Evolutionary conservation across 2,797 vertebrate genomes (phyloP).

Genomic region (Oreonectes daqikongensis): DNA sequence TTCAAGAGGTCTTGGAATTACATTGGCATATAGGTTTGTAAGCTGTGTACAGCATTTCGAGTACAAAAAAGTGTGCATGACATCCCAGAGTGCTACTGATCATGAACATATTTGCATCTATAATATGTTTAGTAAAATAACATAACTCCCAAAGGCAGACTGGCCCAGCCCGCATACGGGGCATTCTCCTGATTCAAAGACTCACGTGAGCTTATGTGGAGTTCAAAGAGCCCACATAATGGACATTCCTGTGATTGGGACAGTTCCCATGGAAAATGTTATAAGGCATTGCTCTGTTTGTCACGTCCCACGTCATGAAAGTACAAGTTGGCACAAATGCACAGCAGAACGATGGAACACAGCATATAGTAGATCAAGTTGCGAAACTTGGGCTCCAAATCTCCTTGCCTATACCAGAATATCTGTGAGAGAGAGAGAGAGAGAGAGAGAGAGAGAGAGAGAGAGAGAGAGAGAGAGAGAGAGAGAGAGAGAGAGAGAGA

Average conservation of each 20-base stretch:
- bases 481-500: conserved; percentile 1
- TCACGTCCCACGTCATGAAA: conserved; percentile 89
- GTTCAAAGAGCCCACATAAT: conserved; percentile 30
- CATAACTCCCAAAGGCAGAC: conserved; percentile 47
- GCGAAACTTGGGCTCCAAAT: conserved; percentile 97
- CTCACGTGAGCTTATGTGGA: conserved; percentile 4
- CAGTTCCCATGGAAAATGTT: conserved; percentile 4
- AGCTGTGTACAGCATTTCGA: conserved; percentile 41
- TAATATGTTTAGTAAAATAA: conserved; percentile 42
- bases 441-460: conserved; percentile 10
- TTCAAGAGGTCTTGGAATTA: conserved; percentile 27
- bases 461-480: conserved; percentile 4
- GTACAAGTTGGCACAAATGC: conserved; percentile 98
- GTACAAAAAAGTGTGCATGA: conserved; percentile 43
- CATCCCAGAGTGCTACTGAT: conserved; percentile 52
- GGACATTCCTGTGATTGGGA: conserved; percentile 30
- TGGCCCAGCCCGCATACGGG: conserved; percentile 39
- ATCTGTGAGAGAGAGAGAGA: conserved; percentile 76
- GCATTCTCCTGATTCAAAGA: conserved; percentile 26
- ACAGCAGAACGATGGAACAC: conserved; percentile 91
- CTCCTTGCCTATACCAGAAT: conserved; percentile 97
- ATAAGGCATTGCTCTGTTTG: conserved; percentile 66
- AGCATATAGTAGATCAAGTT: conserved; percentile 96
- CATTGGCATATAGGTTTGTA: conserved; percentile 50
- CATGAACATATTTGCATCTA: conserved; percentile 33